A percentile compares a stretch with the other conserved stretches of the same genome.
Evolutionary conservation across 2,888 invertebrate genomes (phyloP).

Genomic region (Tinea trinotella): DNA sequence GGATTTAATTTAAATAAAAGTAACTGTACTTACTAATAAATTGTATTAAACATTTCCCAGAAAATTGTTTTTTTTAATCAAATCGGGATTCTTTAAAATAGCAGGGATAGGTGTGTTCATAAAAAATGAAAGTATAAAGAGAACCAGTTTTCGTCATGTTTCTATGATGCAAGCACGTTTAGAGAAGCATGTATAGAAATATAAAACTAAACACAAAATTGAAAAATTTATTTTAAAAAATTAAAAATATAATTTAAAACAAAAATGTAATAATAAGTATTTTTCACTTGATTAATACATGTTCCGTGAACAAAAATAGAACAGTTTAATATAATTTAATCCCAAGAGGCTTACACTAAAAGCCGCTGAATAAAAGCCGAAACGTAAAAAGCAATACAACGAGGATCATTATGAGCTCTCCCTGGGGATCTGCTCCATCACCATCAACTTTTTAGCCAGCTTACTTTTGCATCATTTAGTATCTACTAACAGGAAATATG

Average conservation of each 20-base stretch:
- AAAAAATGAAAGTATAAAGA: too few species aligned
- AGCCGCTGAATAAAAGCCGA: constrained; percentile 16
- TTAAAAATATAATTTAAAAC: too few species aligned
- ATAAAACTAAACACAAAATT: too few species aligned
- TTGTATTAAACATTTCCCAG: background rate
- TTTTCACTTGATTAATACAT: background rate
- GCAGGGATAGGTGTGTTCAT: too few species aligned
- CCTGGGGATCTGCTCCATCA: constrained; percentile 14
- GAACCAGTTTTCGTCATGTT: too few species aligned
- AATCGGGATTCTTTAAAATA: too few species aligned
- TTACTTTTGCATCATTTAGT: constrained; percentile 5
- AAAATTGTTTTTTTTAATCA: background rate
- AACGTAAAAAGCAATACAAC: constrained; percentile 15
- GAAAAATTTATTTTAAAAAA: too few species aligned
- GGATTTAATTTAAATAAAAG: background rate
- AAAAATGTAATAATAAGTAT: background rate
- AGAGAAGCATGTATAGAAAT: too few species aligned
- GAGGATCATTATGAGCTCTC: constrained; percentile 13
- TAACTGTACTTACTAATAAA: background rate
- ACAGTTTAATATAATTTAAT: constrained; percentile 17
- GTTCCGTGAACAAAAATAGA: constrained; percentile 11
- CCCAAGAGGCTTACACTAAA: constrained; percentile 15
- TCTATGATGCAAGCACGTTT: too few species aligned
- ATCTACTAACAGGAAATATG: constrained; percentile 3
- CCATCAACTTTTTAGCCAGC: constrained; percentile 12